Base-by-base conservation (phyloP, 2,888 invertebrate genomes). In the Bhutanitis thaidina region DNA sequence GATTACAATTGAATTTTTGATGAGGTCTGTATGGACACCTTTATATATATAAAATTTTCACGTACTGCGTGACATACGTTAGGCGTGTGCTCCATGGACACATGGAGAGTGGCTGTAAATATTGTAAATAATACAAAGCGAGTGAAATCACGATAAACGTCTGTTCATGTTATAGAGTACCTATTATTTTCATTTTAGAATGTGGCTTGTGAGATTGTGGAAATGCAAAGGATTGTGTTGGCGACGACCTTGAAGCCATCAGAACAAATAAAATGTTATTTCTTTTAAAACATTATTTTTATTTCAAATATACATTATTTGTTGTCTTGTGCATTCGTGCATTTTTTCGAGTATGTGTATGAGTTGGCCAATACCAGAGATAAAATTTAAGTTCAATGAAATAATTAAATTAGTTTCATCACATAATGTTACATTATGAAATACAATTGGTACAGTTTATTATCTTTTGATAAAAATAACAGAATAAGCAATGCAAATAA, bases 221-320 rank as follows among this genome's bases (percentile, higher is more conserved):
- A 20, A 29, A 43, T 49, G 47, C 15, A 40, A 27, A 29, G 12
- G 29, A 9, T 29, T 13, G 37, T 45, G 12, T 39, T 41, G 35
- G 61, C 61, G 63, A 64, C 64, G 65, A 67, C 62, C 61, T 66
- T 58, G 62, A 66, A 61, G 74, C 69, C 71, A 67, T 67, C 68
- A 67, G 77, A 80, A 80, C 80, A 80, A 82, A 74, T 76, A 79
- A 80, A 84, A 78, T 67, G 77, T 80, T 86, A 85, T 83, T 85
- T 86, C 83, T 83, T 84, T 77, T 80, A 71, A 66, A 61, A 76
- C 12, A 49, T 41, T 40, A 29, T 66, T 71, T 73, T 74, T 65
- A 66, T 65, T 69, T 52, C 50, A 20, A 35, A 30, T 43, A 35
- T 9, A 12, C 15, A 13, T 29, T 25, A 45, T 38, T 43, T 43